Evolutionary conservation across 37 sponge, comb jelly and placozoan species (phyloP), one percentile per base, ranked within the genome.

Genomic region (Spongilla lacustris): DNA sequence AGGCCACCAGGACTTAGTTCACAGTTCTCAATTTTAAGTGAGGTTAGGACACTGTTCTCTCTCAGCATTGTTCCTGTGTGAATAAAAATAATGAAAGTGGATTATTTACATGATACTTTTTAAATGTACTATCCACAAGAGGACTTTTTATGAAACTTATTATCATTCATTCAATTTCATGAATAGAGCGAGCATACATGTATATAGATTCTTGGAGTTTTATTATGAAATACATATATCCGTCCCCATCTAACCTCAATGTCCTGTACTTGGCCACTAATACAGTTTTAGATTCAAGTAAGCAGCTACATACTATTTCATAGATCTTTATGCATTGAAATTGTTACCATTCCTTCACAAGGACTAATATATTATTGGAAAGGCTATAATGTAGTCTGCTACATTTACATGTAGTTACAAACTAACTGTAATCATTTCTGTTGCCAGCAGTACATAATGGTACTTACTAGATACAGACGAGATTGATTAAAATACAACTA

Each of bases 1-100:
- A 58, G 58, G 58, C 58, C 58, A 58, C 58, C 58, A 58, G 58
- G 58, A 58, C 58, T 58, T 58, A 58, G 58, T 58, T 58, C 58
- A 58, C 58, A 58, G 58, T 58, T 58, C 58, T 58, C 58, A 58
- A 58, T 8, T 58, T 58, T 58, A 58, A 58, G 58, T 58, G 58
- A 58, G 58, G 58, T 58, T 58, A 58, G 58, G 58, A 58, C 58
- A 58, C 58, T 58, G 58, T 58, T 58, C 58, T 58, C 58, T 58
- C 58, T 58, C 58, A 58, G 58, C 58, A 58, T 58, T 58, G 58
- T 58, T 58, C 58, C 58, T 58, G 58, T 58, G 58, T 58, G 58
- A 58, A 58, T 58, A 58, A 58, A 58, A 58, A 58, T 58, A 58
- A 58, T 58, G 58, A 58, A 58, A 58, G 58, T 58, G 58, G 58